Conservation (phyloP, 2,888 invertebrate species). For the Punctoribates punctum region DNA sequence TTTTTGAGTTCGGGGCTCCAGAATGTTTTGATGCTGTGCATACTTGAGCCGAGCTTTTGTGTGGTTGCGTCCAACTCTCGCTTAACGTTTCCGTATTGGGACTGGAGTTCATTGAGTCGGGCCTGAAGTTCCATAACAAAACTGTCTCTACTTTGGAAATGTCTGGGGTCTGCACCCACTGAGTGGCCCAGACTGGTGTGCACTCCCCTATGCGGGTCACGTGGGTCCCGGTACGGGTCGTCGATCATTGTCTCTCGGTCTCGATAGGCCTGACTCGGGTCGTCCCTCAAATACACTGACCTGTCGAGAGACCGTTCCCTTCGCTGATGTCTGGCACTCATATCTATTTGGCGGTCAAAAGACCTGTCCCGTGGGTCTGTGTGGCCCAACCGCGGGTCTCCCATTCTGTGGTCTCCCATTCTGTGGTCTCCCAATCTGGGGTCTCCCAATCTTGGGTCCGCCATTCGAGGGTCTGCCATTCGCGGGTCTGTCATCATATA, state of each 20-base stretch:
- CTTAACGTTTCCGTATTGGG: conserved; percentile 83
- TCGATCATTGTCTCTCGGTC: conserved; percentile 46
- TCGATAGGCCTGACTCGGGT: conserved; percentile 38
- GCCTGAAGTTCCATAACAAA: conserved; percentile 83
- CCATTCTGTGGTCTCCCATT: conserved; percentile 58
- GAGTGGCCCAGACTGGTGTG: conserved; percentile 31
- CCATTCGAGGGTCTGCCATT: conserved; percentile 59
- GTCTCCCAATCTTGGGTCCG: no score
- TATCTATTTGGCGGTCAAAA: conserved; percentile 59
- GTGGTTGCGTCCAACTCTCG: conserved; percentile 92
- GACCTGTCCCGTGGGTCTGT: conserved; percentile 64
- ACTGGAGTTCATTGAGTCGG: conserved; percentile 89
- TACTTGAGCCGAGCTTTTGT: conserved; percentile 94
- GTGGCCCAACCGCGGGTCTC: no score
- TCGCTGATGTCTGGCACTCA: conserved; percentile 47
- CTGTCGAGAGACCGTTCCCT: conserved; percentile 66
- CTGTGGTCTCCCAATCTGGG: conserved; percentile 65
- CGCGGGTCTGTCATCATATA: conserved; percentile 60
- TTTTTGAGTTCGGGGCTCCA: conserved; percentile 99
- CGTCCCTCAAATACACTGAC: conserved; percentile 50
- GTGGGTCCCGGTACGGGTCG: conserved; percentile 45
- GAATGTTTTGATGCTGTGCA: conserved; percentile 99
- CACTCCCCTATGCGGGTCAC: conserved; percentile 17
- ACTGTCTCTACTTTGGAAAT: conserved; percentile 57
- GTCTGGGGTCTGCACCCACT: conserved; percentile 45